Base-by-base conservation (phyloP, 2,797 vertebrate genomes). In the Dendrocincla fuliginosa region DNA sequence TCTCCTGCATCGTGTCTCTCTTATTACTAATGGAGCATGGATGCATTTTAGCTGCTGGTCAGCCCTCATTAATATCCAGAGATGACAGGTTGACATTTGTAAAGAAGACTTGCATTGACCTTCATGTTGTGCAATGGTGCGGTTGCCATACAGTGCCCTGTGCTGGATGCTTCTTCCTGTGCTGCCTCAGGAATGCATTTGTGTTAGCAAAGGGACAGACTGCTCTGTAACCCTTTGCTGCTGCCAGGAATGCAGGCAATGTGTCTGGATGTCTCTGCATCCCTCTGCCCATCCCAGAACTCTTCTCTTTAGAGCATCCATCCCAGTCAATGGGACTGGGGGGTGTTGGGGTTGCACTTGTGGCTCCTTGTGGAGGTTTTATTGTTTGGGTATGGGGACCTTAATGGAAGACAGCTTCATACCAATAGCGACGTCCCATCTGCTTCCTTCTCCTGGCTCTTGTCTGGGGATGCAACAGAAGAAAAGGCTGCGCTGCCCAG, bases 71-170 rank as follows among this genome's bases (percentile, higher is more conserved):
- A 97, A 97, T 96, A 96, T 96, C 96, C 83, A 87, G 94, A 95
- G 93, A 94, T 97, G 96, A 96, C 93, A 97, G 94, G 95, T 85
- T 97, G 97, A 97, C 96, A 93, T 97, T 97, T 96, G 93, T 95
- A 96, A 91, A 89, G 91, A 94, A 96, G 94, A 83, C 88, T 95
- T 95, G 94, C 90, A 35, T 41, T 96, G 94, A 96, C 96, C 95
- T 97, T 97, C 92, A 91, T 95, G 93, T 96, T 97, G 95, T 95
- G 95, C 89, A 94, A 90, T 61, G 73, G 95, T 93, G 74, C 86
- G n/a, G 65, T 67, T 96, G 87, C 94, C 84, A n/a, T 28, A 70
- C 19, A 30, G 87, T 95, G 93, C 93, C 94, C 78, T 67, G 81
- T 68, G 90, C 83, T 87, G 90, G 86, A 68, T 96, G 88, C 79